Evolutionary conservation across 1,140 invertebrate genomes (phyloP).

Genomic region (Drosophila bifasciata): DNA sequence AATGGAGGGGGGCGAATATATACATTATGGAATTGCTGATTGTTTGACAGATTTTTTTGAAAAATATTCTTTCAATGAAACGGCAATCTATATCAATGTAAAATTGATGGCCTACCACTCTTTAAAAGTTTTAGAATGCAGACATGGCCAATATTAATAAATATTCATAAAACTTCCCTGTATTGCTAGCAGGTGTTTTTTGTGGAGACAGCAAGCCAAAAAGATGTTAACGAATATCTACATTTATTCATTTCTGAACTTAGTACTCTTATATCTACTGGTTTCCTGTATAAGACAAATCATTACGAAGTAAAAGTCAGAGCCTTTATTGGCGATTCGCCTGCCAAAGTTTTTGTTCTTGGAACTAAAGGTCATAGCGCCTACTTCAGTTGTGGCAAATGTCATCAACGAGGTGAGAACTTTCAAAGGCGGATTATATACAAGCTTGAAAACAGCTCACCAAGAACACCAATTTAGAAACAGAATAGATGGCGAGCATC

Average conservation of each 20-base stretch:
- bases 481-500: constrained; percentile 1
- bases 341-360: constrained; percentile 13
- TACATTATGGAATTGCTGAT: constrained; percentile 12
- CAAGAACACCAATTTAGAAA: constrained; percentile 20
- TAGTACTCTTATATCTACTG: no score
- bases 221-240: no score
- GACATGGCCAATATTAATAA: constrained; percentile 16
- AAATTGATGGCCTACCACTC: constrained; percentile 23
- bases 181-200: no score
- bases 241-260: no score
- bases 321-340: constrained; percentile 17
- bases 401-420: constrained; percentile 22
- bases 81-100: constrained; percentile 2
- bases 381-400: constrained; percentile 14
- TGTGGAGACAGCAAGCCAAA: no score
- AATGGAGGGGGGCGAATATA: constrained; percentile 16
- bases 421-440: constrained; percentile 11
- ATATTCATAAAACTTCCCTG: no score
- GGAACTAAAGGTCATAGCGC: constrained; percentile 11
- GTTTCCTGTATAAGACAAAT: no score
- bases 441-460: constrained; percentile 4
- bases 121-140: constrained; percentile 18
- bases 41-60: constrained; percentile 12
- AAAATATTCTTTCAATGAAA: constrained; percentile 9
- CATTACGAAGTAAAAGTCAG: no score